phyloP scores from a whole-genome alignment of 2,888 invertebrate genomes.

The Sceliomorpha sp. region DNA sequence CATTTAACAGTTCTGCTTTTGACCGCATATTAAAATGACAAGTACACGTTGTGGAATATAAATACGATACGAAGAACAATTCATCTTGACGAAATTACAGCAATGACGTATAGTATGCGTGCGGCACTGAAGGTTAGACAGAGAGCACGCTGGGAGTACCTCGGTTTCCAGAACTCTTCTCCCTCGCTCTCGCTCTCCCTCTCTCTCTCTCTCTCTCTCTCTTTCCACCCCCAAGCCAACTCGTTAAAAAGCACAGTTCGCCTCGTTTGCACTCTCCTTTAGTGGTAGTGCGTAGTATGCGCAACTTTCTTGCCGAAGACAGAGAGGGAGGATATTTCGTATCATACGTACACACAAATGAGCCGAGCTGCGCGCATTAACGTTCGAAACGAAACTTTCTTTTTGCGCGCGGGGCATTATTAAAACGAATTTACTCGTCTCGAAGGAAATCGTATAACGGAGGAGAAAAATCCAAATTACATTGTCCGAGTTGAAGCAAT shows the following conservation, averaged over 20 bases:
- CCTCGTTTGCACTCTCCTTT: slow-evolving; percentile 65
- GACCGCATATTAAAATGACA: slow-evolving; percentile 37
- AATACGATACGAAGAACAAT: slow-evolving; percentile 39
- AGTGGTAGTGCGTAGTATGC: slow-evolving; percentile 23
- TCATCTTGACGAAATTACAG: slow-evolving; percentile 47
- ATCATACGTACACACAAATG: neutral
- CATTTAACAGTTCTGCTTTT: too few relatives aligned
- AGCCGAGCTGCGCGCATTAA: neutral
- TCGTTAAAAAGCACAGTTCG: slow-evolving; percentile 66
- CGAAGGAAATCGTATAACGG: neutral
- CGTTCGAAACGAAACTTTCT: too few relatives aligned
- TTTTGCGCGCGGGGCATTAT: too few relatives aligned
- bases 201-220: too few relatives aligned
- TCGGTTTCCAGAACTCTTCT: slow-evolving; percentile 10
- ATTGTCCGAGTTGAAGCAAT: neutral
- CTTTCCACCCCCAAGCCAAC: too few relatives aligned
- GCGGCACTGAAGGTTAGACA: slow-evolving; percentile 41
- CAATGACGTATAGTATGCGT: slow-evolving; percentile 36
- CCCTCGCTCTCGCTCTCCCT: slow-evolving; percentile 38
- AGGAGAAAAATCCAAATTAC: too few relatives aligned
- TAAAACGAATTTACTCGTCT: slow-evolving; percentile 1
- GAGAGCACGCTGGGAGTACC: slow-evolving; percentile 43
- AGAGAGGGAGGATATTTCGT: neutral
- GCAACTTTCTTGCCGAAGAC: too few relatives aligned
- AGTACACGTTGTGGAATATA: slow-evolving; percentile 31